Percentiles rank a stretch among this genome's conserved stretches.
Conservation (phyloP, 2,888 invertebrate species). For the Luffia ferchaultella region DNA sequence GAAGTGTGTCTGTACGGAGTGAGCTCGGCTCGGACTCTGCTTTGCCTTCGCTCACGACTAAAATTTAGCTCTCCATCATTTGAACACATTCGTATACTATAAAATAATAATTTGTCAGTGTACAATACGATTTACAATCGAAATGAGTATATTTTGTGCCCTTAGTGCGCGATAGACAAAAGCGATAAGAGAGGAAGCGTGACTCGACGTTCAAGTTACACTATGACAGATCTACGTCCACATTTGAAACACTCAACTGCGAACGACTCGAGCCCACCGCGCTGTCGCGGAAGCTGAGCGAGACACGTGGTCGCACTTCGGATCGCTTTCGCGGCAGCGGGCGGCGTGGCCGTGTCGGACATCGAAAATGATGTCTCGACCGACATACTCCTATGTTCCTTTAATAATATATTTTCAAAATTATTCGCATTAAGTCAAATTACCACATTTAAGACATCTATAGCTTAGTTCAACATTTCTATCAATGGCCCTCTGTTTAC, state of each 20-base stretch:
- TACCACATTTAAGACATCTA: constrained; percentile 45
- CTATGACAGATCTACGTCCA: too few species aligned
- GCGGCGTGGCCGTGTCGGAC: constrained; percentile 1
- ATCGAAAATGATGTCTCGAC: constrained; percentile 12
- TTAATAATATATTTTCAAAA: constrained; percentile 11
- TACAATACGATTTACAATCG: too few species aligned
- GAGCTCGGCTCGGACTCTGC: constrained; percentile 46
- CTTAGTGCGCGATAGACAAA: too few species aligned
- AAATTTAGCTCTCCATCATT: too few species aligned
- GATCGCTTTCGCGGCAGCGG: neutral
- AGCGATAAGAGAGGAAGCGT: too few species aligned
- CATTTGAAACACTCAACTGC: too few species aligned
- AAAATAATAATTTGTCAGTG: too few species aligned
- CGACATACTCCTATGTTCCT: constrained; percentile 9
- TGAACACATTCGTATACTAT: too few species aligned
- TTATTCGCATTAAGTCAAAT: constrained; percentile 61
- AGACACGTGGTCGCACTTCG: constrained; percentile 8
- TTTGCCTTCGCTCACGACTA: too few species aligned
- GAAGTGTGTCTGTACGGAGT: constrained; percentile 54
- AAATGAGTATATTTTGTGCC: constrained; percentile 25
- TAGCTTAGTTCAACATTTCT: constrained; percentile 52
- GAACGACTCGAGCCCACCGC: too few species aligned
- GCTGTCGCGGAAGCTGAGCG: neutral
- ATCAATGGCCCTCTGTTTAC: constrained; percentile 67
- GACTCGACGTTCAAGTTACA: too few species aligned